Base-by-base conservation (phyloP, 2,113 vertebrate species). In the Rhinoptilus africanus region DNA sequence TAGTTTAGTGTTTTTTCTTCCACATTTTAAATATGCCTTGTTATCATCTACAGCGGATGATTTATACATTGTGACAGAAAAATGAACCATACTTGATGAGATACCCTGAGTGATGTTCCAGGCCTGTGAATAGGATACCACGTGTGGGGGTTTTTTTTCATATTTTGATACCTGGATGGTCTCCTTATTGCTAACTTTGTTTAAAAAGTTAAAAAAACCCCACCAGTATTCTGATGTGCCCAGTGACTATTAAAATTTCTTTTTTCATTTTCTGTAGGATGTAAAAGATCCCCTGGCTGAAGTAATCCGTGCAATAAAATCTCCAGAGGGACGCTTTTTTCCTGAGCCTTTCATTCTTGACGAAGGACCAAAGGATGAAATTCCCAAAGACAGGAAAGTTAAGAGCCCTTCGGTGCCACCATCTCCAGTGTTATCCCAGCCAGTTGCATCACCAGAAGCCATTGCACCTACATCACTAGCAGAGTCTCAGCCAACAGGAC, bases 391-490 rank as follows among this genome's bases (percentile, higher is more conserved):
- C 28, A 94, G 92, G 71, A 95, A 93, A 68, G 30, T 50, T 7
- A 64, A 73, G 41, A 91, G 27, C 64, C 96, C 97, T 59, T 94
- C 95, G 37, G 89, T 86, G 37, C 80, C 94, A 11, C 57, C 93
- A 5, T 95, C 98, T 34, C 99, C 99, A 0, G 98, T 99, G 74
- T 47, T 98, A 45, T 99, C 98, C 5, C 99, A 99, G 96, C 99
- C 99, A 0, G 91, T 96, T 47, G 95, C 98, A 6, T 94, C 98
- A 18, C 98, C 98, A 2, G 99, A 99, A 92, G 94, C 98, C 8
- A 78, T 97, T 64, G 80, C 95, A 2, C 96, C 98, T 24, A 86
- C 97, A 51, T 97, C 98, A 7, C 97, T 98, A 0, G 81, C 98
- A 35, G 97, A 97, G 78, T 87, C 98, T 4, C 98, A 98, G 45